Percentiles rank a stretch among this genome's conserved stretches.
phyloP scores from a whole-genome alignment of 1,140 invertebrate species.

The Laupala kohalensis region DNA sequence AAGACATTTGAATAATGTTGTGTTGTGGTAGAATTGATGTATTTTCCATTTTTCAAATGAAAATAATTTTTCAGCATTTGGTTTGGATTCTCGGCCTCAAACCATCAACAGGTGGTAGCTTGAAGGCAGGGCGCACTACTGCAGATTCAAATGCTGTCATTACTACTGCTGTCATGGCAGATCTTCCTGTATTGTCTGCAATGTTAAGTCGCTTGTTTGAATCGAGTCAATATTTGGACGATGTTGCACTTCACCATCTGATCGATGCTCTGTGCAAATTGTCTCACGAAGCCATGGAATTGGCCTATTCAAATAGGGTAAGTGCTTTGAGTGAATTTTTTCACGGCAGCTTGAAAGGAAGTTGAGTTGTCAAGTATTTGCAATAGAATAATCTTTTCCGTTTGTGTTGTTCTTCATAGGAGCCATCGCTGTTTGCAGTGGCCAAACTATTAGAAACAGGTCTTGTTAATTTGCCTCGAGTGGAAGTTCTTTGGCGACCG shows the following conservation, averaged over 20 bases:
- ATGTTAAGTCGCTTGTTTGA: slow-evolving; percentile 91
- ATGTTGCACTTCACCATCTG: slow-evolving; percentile 88
- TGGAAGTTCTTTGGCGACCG: slow-evolving; percentile 90
- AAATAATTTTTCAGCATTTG: slow-evolving; percentile 59
- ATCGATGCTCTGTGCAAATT: slow-evolving; percentile 94
- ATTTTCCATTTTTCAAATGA: too few relatives aligned
- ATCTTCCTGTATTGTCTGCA: slow-evolving; percentile 80
- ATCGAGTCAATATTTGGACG: slow-evolving; percentile 84
- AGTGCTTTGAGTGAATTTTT: slow-evolving; percentile 16
- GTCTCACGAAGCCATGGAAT: slow-evolving; percentile 92
- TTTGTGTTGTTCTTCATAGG: slow-evolving; percentile 34
- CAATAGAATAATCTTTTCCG: neutral
- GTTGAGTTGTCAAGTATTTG: neutral
- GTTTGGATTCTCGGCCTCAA: slow-evolving; percentile 97
- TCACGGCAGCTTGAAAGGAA: neutral
- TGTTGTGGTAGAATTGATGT: too few relatives aligned
- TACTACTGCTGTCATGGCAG: slow-evolving; percentile 90
- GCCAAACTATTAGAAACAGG: slow-evolving; percentile 95
- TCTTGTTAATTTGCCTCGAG: slow-evolving; percentile 81
- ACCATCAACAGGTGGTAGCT: slow-evolving; percentile 78
- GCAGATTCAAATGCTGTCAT: slow-evolving; percentile 79
- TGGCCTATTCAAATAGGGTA: slow-evolving; percentile 86
- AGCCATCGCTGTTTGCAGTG: slow-evolving; percentile 93
- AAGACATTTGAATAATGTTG: too few relatives aligned
- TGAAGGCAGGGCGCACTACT: slow-evolving; percentile 59